phyloP scores from a whole-genome alignment of 1,140 invertebrate genomes.

The Megalonaias nervosa region DNA sequence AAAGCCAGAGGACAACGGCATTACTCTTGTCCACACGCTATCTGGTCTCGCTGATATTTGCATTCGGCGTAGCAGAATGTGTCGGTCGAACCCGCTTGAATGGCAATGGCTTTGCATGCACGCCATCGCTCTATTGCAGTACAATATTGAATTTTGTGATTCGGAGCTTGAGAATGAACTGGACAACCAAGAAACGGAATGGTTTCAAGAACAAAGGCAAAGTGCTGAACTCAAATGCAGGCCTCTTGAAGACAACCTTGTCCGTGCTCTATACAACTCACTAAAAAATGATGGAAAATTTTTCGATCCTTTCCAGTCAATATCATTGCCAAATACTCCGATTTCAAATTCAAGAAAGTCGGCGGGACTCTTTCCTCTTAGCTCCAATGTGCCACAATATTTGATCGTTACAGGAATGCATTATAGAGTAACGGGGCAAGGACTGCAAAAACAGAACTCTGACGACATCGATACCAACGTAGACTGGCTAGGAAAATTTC shows the following conservation, averaged over 20 bases:
- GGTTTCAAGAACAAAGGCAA: slow-evolving; percentile 53
- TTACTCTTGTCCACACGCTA: slow-evolving; percentile 51
- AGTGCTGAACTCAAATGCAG: slow-evolving; percentile 48
- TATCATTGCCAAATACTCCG: slow-evolving; percentile 51
- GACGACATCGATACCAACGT: slow-evolving; percentile 44
- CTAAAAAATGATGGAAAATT: slow-evolving; percentile 60
- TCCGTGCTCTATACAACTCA: slow-evolving; percentile 61
- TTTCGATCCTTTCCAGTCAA: slow-evolving; percentile 57
- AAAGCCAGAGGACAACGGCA: slow-evolving; percentile 53
- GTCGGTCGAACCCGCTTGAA: slow-evolving; percentile 63
- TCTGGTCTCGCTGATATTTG: slow-evolving; percentile 63
- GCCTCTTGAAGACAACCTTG: slow-evolving; percentile 58
- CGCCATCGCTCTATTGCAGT: slow-evolving; percentile 58
- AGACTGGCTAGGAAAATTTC: slow-evolving; percentile 62
- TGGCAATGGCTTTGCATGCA: slow-evolving; percentile 67
- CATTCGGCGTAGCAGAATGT: slow-evolving; percentile 56
- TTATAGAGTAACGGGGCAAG: slow-evolving; percentile 39
- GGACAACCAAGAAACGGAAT: slow-evolving; percentile 59
- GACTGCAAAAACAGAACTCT: slow-evolving; percentile 32
- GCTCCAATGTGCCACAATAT: slow-evolving; percentile 45
- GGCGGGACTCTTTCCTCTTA: slow-evolving; percentile 44
- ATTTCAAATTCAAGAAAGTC: slow-evolving; percentile 40
- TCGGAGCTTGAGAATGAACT: slow-evolving; percentile 49
- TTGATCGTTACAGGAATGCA: slow-evolving; percentile 51
- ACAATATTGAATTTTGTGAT: slow-evolving; percentile 57